Evolutionary conservation across 2,797 vertebrate genomes (phyloP).

Genomic region (Echiichthys vipera): DNA sequence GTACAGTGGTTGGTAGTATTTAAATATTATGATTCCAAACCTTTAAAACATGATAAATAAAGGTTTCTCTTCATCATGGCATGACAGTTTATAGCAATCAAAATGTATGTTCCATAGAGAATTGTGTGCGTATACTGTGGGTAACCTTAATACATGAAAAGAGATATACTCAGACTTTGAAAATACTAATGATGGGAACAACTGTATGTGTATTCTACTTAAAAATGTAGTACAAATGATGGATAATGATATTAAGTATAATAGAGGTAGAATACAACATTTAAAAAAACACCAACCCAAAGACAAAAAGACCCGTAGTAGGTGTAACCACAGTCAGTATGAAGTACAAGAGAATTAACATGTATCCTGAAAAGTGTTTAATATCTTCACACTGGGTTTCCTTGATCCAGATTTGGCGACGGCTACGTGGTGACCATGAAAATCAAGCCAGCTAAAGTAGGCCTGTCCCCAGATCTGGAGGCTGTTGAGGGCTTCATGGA

Average conservation of each 20-base stretch:
- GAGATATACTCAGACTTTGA: background rate
- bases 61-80: background rate
- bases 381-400: background rate
- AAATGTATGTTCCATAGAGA: background rate
- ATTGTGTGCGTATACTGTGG: background rate
- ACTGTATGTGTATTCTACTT: background rate
- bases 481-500: slow-evolving; percentile 92
- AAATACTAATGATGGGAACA: background rate
- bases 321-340: background rate
- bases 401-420: slow-evolving; percentile 90
- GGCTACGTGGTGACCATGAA: slow-evolving; percentile 98
- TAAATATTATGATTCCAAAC: background rate
- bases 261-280: background rate
- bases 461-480: slow-evolving; percentile 86
- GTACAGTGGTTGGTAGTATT: background rate
- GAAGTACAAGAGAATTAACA: background rate
- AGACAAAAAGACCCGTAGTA: background rate
- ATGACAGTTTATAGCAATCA: background rate
- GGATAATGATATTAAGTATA: background rate
- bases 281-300: background rate
- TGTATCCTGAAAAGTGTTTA: background rate
- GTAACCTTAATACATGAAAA: background rate
- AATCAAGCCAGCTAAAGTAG: slow-evolving; percentile 87
- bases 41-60: background rate
- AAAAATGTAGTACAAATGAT: background rate